Conservation (phyloP, 2,113 vertebrate species). For the Silurus asotus region DNA sequence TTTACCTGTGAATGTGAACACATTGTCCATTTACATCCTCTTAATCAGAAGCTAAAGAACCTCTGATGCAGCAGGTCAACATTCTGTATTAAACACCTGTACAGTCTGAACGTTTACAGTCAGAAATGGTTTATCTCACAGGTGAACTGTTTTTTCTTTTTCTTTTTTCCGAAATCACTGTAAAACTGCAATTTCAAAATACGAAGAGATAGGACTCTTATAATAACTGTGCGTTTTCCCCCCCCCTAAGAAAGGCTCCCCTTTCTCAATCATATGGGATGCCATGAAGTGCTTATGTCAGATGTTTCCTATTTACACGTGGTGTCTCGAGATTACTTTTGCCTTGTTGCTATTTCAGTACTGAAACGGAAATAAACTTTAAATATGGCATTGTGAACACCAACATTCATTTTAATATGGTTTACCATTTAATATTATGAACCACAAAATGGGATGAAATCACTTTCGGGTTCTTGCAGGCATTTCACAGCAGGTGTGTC, state of each 20-base stretch:
- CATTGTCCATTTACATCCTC: not conserved
- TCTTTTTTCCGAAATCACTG: not conserved
- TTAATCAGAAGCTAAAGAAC: slow-evolving; percentile 10
- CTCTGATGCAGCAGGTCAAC: not conserved
- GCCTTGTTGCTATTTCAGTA: slow-evolving; percentile 49
- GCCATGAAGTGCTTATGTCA: slow-evolving; percentile 40
- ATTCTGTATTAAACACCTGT: slow-evolving; percentile 13
- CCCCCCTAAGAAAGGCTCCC: not conserved
- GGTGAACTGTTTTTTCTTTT: not conserved
- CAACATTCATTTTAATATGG: slow-evolving; percentile 8
- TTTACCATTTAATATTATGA: not conserved
- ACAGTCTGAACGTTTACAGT: slow-evolving; percentile 32
- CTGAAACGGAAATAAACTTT: slow-evolving; percentile 41
- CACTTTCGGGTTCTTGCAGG: not conserved
- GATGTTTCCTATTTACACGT: slow-evolving; percentile 38
- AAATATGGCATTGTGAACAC: slow-evolving; percentile 17
- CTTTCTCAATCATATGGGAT: slow-evolving; percentile 21
- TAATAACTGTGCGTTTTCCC: not conserved
- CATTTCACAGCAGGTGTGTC: slow-evolving; percentile 12
- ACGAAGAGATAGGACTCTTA: slow-evolving; percentile 30
- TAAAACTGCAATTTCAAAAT: slow-evolving; percentile 4
- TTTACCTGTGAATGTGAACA: slow-evolving; percentile 11
- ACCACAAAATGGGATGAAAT: not conserved
- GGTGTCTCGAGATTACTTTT: slow-evolving; percentile 47
- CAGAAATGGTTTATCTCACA: slow-evolving; percentile 10